phyloP scores from a whole-genome alignment of 2,888 invertebrate genomes.

The Ornithoptera priamus region DNA sequence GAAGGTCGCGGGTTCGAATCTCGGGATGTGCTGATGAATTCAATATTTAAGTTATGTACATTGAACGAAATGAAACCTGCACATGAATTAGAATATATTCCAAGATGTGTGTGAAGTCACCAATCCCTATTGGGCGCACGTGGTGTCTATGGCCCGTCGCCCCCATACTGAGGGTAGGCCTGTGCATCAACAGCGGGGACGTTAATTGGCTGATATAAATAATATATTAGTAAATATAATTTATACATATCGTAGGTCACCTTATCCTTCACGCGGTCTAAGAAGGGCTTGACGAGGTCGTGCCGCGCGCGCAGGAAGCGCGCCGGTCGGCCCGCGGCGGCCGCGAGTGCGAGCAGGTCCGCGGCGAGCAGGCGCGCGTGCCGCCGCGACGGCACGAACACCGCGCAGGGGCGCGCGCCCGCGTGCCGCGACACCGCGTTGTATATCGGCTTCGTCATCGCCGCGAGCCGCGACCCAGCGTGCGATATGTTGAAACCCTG shows the following conservation, averaged over 20 bases:
- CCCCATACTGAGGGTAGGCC: no score
- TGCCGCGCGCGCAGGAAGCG: conserved; percentile 94
- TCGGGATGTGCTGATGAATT: no score
- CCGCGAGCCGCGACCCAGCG: conserved; percentile 95
- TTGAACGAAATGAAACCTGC: no score
- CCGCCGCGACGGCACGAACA: conserved; percentile 95
- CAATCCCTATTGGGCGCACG: no score
- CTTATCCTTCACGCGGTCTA: conserved; percentile 93
- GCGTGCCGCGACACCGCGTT: conserved; percentile 93
- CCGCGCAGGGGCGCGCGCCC: conserved; percentile 90
- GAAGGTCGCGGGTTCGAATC: no score
- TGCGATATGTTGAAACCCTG: conserved; percentile 98
- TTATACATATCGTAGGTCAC: conserved; percentile 55
- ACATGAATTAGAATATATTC: no score
- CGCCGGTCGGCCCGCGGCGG: conserved; percentile 91
- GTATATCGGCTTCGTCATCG: conserved; percentile 99
- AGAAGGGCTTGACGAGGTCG: conserved; percentile 92
- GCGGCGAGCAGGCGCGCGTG: conserved; percentile 97
- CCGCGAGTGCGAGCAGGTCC: conserved; percentile 95
- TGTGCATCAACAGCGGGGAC: no score
- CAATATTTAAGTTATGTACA: no score
- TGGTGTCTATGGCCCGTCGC: no score
- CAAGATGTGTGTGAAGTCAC: no score
- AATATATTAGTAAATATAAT: no score
- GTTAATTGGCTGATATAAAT: no score